These are phyloP conservation scores for Pilophorus perplexus DNA, from an alignment of 2,888 invertebrate genomes.

Conservation along the genomic window DNA sequence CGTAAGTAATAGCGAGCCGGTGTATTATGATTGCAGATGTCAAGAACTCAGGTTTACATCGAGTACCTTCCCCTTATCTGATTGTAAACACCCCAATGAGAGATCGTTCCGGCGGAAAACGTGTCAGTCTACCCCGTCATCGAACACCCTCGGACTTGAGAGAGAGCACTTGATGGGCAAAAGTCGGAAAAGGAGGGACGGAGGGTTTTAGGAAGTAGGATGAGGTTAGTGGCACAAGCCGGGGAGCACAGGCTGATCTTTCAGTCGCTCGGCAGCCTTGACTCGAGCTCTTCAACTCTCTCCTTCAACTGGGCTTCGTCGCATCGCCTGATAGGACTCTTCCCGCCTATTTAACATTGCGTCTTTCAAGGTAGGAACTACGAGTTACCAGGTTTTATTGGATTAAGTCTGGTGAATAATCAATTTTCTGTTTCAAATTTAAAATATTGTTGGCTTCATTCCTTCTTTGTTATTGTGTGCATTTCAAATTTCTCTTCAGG, in stretches of 20 bases:
- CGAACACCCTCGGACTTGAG: neutral
- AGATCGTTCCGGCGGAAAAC: too few relatives aligned
- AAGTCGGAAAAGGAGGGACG: constrained; percentile 30
- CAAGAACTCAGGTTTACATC: too few relatives aligned
- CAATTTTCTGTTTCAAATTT: neutral
- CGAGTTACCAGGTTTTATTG: neutral
- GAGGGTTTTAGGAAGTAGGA: constrained; percentile 29
- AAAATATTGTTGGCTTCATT: too few relatives aligned
- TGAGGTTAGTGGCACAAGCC: constrained; percentile 33
- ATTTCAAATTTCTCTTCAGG: too few relatives aligned
- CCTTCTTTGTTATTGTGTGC: too few relatives aligned
- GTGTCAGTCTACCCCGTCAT: too few relatives aligned
- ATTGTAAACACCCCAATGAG: too few relatives aligned
- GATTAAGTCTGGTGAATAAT: too few relatives aligned
- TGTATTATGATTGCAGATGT: too few relatives aligned
- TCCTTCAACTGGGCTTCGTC: neutral
- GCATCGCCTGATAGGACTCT: neutral
- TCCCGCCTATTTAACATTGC: neutral
- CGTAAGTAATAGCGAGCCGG: too few relatives aligned
- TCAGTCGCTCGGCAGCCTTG: constrained; percentile 31
- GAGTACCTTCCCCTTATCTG: too few relatives aligned
- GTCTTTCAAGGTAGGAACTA: neutral
- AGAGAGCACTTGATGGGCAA: constrained; percentile 17
- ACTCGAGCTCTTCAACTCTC: constrained; percentile 26
- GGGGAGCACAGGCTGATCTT: constrained; percentile 4